phyloP scores from a whole-genome alignment of 2,113 vertebrate genomes.

The Lophotis ruficrista region DNA sequence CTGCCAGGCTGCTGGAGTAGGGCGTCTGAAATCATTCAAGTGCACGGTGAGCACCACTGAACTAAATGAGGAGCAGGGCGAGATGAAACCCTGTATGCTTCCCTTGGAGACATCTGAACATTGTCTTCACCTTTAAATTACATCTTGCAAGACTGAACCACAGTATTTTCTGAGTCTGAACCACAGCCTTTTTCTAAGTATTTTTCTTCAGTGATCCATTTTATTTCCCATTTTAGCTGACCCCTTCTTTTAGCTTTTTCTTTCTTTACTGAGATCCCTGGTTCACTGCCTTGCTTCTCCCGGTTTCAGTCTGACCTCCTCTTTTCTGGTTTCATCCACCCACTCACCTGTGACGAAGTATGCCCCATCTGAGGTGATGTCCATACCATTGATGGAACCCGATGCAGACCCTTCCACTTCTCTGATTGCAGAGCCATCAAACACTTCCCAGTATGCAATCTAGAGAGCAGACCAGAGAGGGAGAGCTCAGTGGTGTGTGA shows the following conservation, averaged over 20 bases:
- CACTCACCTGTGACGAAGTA: constrained; percentile 85
- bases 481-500: neutral
- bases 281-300: neutral
- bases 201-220: neutral
- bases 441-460: constrained; percentile 90
- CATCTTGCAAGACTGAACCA: neutral
- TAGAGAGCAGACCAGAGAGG: constrained; percentile 49
- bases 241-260: neutral
- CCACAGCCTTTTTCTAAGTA: neutral
- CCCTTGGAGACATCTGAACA: neutral
- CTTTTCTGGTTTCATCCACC: neutral
- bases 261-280: neutral
- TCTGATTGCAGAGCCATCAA: constrained; percentile 81
- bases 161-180: neutral
- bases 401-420: constrained; percentile 83
- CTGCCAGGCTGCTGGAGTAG: neutral
- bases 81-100: neutral
- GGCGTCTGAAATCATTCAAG: neutral
- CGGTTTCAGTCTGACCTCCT: neutral
- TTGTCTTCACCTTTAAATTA: neutral
- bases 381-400: constrained; percentile 85
- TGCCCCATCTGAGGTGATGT: constrained; percentile 81
- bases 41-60: accelerated
- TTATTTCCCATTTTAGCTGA: neutral
- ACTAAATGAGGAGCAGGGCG: neutral